Conservation (phyloP, 2,113 vertebrate genomes). For the mouse (Mus musculus) region GRCm39 chr10:118675501-118676000, state of each 20-base stretch:
- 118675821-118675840: background rate
- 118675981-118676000: background rate
- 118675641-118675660: constrained; percentile 32
- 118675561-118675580: constrained; percentile 33
- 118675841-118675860: background rate
- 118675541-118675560: constrained; percentile 22
- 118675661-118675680: background rate
- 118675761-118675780: background rate
- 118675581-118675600: constrained; percentile 24
- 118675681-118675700: background rate
- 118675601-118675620: constrained; percentile 51
- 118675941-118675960: background rate
- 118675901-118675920: background rate
- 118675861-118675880: background rate
- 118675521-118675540: background rate
- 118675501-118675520: background rate
- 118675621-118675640: constrained; percentile 46
- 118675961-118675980: background rate
- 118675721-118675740: background rate
- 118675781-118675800: too few species aligned
- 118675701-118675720: background rate
- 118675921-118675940: constrained; percentile 28
- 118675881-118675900: background rate
- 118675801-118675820: background rate
- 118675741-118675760: background rate